Percentiles rank a stretch among this genome's conserved stretches.
phyloP scores from a whole-genome alignment of 2,888 invertebrate genomes.

The Pherbina coryleti region DNA sequence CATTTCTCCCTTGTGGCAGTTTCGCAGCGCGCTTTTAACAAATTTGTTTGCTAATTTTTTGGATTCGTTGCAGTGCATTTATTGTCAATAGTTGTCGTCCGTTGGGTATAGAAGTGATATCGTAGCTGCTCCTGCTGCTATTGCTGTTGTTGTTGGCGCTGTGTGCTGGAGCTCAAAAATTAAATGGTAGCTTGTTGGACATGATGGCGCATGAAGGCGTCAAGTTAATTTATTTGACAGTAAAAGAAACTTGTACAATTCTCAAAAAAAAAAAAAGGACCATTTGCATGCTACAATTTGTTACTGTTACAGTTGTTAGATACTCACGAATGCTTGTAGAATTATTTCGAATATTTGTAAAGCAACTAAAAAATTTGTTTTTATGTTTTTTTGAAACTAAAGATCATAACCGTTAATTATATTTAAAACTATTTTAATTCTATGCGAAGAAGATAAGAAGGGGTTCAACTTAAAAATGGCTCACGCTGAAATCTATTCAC shows the following conservation, averaged over 20 bases:
- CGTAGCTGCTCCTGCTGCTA: neutral
- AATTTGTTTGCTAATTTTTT: conserved; percentile 19
- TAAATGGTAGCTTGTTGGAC: conserved; percentile 40
- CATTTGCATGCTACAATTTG: neutral
- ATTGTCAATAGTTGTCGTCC: conserved; percentile 24
- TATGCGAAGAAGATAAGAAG: too few species aligned
- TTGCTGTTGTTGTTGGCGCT: neutral
- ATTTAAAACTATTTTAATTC: too few species aligned
- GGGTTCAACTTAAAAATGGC: too few species aligned
- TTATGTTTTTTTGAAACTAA: too few species aligned
- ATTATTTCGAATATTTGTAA: too few species aligned
- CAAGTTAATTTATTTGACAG: conserved; percentile 37
- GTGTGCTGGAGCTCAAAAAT: conserved; percentile 12
- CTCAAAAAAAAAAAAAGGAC: neutral
- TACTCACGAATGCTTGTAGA: neutral
- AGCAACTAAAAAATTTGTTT: too few species aligned
- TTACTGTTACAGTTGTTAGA: too few species aligned
- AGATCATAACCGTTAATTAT: too few species aligned
- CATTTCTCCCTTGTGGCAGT: conserved; percentile 22
- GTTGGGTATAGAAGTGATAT: neutral
- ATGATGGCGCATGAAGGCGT: conserved; percentile 26
- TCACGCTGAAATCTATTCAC: too few species aligned
- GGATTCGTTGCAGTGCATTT: conserved; percentile 16
- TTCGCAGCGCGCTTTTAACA: conserved; percentile 5
- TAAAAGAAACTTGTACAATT: conserved; percentile 20